Evolutionary conservation across 2,888 invertebrate species (phyloP), one percentile per base, ranked within the genome.

Genomic region (Dendrolimus houi): DNA sequence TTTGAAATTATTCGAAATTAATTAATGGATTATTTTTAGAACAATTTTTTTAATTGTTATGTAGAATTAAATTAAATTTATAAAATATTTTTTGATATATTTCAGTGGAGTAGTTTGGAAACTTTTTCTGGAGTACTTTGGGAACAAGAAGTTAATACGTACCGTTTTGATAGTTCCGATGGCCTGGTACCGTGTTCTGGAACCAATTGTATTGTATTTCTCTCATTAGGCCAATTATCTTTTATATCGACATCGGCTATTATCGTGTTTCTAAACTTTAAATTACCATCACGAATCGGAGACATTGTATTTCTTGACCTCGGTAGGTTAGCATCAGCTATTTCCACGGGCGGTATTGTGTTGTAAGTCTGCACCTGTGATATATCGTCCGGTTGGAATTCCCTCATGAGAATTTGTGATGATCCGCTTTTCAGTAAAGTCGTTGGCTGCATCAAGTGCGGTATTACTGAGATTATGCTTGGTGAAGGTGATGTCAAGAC

Each of bases 371-470:
- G 29, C 6, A 14, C 14, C 14, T 29, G 29, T 17, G 56, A 47
- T 13, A 52, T 41, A 14, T 59, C 56, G 14, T 55, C 55, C 7
- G 72, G 69, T 53, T 69, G 61, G 57, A 73, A 81, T 52, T 74
- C 74, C 55, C 77, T 76, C 76, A 79, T 75, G 17, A 80, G 58
- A 53, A 79, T 79, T 53, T 77, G 63, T 17, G 83, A 74, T 3
- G 63, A 64, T 8, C 73, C 74, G 47, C 65, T 74, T 12, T 64
- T 66, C 62, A 67, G 63, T 9, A 72, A 53, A 0, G 66, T 66
- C 2, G 81, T 79, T 9, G 68, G 60, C 2, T 72, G 58, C 13
- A 69, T 60, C 14, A 63, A 58, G 55, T 70, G 69, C 0, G 77
- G 71, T 10, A 62, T 54, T 52, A 70, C 68, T 14, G 77, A 69